Evolutionary conservation across 2,888 invertebrate species (phyloP), one percentile per base, ranked within the genome.

Genomic region (Microctonus brassicae): DNA sequence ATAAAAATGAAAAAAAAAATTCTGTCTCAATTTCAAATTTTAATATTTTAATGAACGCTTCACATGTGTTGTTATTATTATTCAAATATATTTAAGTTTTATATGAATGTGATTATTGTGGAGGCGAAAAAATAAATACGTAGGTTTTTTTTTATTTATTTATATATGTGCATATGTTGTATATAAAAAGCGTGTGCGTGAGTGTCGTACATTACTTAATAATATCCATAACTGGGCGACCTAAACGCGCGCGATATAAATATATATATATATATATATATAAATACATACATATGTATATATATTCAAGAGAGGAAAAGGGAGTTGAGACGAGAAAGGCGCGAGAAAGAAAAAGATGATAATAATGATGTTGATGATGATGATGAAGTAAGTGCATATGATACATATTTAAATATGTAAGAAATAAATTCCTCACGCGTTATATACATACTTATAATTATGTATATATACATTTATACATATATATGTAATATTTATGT

Each of bases 141-240:
- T 69, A 66, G 66, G 75, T 63, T 62, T 73, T 47, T 20, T 47
- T 47, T 36, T 36, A 9, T 36, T 36, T 36, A 9, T 36, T 10
- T 10, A 60, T 67, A 64, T 75, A 72, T 61, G 55, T 33, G 33
- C 64, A 61, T 36, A 71, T 72, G 17, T 55, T 55, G 70, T 62
- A 71, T 70, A 70, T 67, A 64, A 63, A 62, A 67, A 57, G 62
- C 77, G 62, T 65, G 68, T 64, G 20, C 55, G 52, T 33, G 58
- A 55, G 75, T 72, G 75, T 57, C 53, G 76, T 79, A 80, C 82
- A 83, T 84, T 84, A 83, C 83, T 83, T 83, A 84, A 84, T 84
- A 83, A 83, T 84, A 84, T 84, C 81, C 84, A 83, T 84, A 84
- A 83, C 82, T 77, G 79, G 76, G 76, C 74, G 78, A 78, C 77